A percentile compares a stretch with the other conserved stretches of the same genome.
phyloP scores from a whole-genome alignment of 23 tunicate genomes.

The Ascidia mentula region DNA sequence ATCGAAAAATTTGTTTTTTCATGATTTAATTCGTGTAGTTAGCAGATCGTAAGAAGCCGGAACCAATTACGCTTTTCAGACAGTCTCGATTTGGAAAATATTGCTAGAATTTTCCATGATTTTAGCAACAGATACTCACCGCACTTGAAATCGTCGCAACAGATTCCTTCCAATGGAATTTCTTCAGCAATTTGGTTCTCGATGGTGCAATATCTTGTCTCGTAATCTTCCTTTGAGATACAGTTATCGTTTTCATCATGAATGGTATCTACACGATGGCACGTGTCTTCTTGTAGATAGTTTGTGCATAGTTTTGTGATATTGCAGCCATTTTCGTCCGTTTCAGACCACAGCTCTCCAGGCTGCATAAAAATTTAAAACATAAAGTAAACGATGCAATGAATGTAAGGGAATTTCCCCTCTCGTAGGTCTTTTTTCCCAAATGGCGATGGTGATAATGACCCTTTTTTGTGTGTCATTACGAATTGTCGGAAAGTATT shows the following conservation, averaged over 20 bases:
- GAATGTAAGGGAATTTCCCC: too few species aligned
- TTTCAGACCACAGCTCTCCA: not conserved
- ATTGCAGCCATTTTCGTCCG: not conserved
- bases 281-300: not conserved
- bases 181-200: not conserved
- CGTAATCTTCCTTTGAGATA: not conserved
- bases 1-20: too few species aligned
- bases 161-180: not conserved
- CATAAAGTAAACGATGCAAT: too few species aligned
- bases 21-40: too few species aligned
- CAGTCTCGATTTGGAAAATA: too few species aligned
- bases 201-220: not conserved
- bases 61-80: too few species aligned
- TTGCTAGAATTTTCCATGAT: too few species aligned
- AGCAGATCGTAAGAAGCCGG: too few species aligned
- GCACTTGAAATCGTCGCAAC: not conserved
- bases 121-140: not conserved
- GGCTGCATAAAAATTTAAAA: not conserved
- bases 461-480: too few species aligned
- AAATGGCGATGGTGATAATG: too few species aligned
- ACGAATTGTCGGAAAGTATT: too few species aligned
- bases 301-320: not conserved
- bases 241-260: not conserved
- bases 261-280: not conserved
- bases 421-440: too few species aligned